Percentiles rank a stretch among this genome's conserved stretches.
Evolutionary conservation across 2,888 invertebrate species (phyloP).

Genomic region (Iselma pallidipennis): DNA sequence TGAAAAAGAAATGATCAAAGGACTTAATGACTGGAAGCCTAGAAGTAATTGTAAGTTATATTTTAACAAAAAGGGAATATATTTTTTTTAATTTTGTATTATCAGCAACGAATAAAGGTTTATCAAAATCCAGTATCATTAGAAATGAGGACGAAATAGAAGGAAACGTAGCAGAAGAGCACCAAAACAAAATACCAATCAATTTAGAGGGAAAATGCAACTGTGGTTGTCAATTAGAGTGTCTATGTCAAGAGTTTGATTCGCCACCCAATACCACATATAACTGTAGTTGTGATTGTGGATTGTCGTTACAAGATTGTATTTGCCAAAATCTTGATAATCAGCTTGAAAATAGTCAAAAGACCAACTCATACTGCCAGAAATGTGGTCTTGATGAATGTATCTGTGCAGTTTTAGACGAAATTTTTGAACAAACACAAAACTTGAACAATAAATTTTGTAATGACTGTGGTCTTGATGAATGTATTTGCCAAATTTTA

Average conservation of each 20-base stretch:
- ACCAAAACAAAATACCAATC: no score
- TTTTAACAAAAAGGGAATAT: neutral
- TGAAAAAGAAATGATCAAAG: constrained; percentile 20
- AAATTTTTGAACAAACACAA: neutral
- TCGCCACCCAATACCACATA: no score
- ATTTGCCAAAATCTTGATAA: neutral
- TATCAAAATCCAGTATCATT: no score
- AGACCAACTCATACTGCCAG: neutral
- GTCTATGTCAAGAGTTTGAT: no score
- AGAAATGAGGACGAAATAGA: no score
- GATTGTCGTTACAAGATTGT: neutral
- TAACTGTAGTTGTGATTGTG: neutral
- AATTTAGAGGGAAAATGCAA: no score
- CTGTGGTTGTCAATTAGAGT: no score
- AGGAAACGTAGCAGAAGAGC: no score
- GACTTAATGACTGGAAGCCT: constrained; percentile 33
- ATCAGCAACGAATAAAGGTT: no score
- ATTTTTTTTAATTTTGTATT: neutral
- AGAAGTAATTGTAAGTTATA: constrained; percentile 3
- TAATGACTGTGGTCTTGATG: neutral
- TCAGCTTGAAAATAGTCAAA: no score
- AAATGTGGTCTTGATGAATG: neutral
- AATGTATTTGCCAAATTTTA: no score
- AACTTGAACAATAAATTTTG: neutral
- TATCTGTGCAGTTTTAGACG: neutral